A percentile compares a stretch with the other conserved stretches of the same genome.
phyloP scores from a whole-genome alignment of 2,113 vertebrate genomes.

The Shinisaurus crocodilurus region DNA sequence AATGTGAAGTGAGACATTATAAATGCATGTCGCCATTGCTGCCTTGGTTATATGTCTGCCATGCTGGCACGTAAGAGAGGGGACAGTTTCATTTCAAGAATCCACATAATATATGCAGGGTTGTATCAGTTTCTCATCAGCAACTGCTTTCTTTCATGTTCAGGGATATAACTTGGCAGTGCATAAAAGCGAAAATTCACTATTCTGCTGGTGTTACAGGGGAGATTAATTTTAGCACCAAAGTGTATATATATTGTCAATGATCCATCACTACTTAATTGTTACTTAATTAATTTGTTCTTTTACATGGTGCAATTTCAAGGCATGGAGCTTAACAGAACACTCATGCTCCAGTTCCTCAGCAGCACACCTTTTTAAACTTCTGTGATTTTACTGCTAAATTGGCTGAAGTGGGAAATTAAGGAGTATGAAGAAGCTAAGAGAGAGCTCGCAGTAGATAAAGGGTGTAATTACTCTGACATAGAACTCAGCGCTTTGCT shows the following conservation, averaged over 20 bases:
- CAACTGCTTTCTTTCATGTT: constrained; percentile 30
- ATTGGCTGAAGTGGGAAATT: constrained; percentile 78
- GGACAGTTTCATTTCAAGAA: neutral
- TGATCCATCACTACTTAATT: constrained; percentile 72
- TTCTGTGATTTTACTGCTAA: constrained; percentile 71
- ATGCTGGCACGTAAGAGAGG: neutral
- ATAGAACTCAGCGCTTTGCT: constrained; percentile 68
- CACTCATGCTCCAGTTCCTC: constrained; percentile 59
- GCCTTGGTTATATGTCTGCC: neutral
- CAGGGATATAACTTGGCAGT: constrained; percentile 21
- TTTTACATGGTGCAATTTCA: constrained; percentile 61
- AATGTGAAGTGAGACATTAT: neutral
- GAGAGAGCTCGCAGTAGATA: constrained; percentile 70
- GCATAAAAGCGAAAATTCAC: constrained; percentile 30
- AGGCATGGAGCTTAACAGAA: constrained; percentile 58
- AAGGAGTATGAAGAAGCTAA: constrained; percentile 69
- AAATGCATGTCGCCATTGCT: neutral
- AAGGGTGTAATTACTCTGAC: constrained; percentile 73
- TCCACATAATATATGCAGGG: neutral
- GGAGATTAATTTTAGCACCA: constrained; percentile 67
- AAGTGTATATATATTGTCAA: constrained; percentile 66
- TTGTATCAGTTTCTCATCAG: neutral
- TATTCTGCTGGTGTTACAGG: constrained; percentile 51
- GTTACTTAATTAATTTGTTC: constrained; percentile 73
- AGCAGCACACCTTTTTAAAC: constrained; percentile 69